phyloP scores from a whole-genome alignment of 2,113 vertebrate species.

The Eudyptes chrysolophus region DNA sequence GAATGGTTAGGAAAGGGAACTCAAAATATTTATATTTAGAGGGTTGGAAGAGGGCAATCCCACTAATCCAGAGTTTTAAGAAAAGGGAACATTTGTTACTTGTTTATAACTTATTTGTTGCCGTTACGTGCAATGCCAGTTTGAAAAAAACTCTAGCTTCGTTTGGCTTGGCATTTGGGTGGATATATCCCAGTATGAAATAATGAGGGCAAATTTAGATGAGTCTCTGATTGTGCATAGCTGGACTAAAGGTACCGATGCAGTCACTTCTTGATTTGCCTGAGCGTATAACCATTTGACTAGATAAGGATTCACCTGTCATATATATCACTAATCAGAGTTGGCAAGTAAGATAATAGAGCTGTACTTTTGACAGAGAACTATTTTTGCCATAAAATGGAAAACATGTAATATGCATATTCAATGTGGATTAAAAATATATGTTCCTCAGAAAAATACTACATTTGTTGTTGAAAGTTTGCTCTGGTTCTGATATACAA shows the following conservation, averaged over 20 bases:
- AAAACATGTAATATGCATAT: background rate
- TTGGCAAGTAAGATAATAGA: background rate
- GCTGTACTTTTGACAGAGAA: background rate
- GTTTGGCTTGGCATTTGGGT: background rate
- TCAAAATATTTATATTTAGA: background rate
- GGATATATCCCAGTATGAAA: background rate
- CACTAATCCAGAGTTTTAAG: background rate
- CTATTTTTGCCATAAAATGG: background rate
- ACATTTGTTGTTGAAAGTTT: background rate
- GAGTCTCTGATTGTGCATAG: background rate
- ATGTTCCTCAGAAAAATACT: background rate
- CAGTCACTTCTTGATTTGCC: background rate
- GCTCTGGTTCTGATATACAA: background rate
- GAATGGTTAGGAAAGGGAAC: background rate
- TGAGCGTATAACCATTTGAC: background rate
- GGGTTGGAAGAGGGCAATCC: background rate
- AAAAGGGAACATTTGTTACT: background rate
- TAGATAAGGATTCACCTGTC: background rate
- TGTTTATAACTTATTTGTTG: background rate
- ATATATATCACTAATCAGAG: background rate
- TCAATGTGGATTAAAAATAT: background rate
- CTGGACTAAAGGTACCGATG: background rate
- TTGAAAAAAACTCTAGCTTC: background rate
- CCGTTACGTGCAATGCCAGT: background rate
- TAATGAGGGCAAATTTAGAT: background rate